These are phyloP conservation scores for Sialia sialis DNA, from an alignment of 2,113 vertebrate species.

Conservation along the genomic window DNA sequence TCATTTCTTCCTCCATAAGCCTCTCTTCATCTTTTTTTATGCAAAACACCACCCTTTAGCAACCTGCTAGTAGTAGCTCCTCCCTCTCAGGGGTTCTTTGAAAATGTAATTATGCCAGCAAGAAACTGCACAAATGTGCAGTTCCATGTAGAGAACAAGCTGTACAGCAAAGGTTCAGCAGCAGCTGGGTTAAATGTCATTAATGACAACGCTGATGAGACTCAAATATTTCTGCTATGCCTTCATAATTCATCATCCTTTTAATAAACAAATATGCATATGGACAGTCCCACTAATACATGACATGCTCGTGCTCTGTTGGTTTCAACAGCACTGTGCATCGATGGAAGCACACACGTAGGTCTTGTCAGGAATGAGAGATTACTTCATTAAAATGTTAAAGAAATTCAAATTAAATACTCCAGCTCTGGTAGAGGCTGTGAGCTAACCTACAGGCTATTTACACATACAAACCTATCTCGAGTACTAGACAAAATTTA, in stretches of 20 bases:
- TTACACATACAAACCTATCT: slow-evolving; percentile 31
- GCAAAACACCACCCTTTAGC: neutral
- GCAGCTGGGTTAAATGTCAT: neutral
- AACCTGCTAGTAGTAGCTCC: neutral
- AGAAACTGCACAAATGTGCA: neutral
- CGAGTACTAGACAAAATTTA: neutral
- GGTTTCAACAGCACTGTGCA: neutral
- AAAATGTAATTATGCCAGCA: neutral
- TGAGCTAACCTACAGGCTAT: slow-evolving; percentile 49
- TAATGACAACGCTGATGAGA: neutral
- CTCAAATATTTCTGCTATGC: neutral
- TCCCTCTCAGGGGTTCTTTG: neutral
- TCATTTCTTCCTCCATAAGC: neutral
- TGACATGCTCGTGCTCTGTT: neutral
- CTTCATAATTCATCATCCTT: neutral
- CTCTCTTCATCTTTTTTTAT: neutral
- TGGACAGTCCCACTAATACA: neutral
- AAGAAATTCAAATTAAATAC: slow-evolving; percentile 52
- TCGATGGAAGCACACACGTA: neutral
- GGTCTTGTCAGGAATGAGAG: slow-evolving; percentile 36
- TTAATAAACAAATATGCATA: neutral
- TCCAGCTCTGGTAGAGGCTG: neutral
- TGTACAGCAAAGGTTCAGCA: neutral
- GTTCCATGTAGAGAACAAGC: neutral
- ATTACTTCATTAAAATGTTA: slow-evolving; percentile 61